A percentile compares a stretch with the other conserved stretches of the same genome.
Conservation (phyloP, 53 echinoderm and acorn worm genomes). For the Crossaster papposus region DNA sequence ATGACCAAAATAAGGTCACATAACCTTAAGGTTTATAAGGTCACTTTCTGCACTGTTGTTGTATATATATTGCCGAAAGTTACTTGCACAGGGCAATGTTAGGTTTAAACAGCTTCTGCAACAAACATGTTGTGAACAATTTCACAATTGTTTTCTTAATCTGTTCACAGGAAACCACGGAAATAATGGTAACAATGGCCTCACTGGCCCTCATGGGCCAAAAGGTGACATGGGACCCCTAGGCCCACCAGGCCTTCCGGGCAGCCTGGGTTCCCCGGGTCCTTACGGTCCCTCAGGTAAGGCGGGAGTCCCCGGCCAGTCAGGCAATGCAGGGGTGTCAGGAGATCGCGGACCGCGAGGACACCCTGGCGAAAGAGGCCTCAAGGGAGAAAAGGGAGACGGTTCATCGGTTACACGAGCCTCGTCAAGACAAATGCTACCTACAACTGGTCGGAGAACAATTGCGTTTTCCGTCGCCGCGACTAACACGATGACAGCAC, state of each 20-base stretch:
- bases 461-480: conserved; percentile 89
- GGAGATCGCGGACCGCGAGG: conserved; percentile 52
- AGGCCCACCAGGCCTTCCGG: conserved; percentile 65
- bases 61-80: too few species aligned
- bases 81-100: background rate
- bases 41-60: too few species aligned
- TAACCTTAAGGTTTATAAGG: too few species aligned
- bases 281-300: conserved; percentile 53
- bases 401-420: background rate
- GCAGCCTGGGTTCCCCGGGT: conserved; percentile 33
- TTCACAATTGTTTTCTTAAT: background rate
- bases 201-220: conserved; percentile 67
- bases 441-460: conserved; percentile 60
- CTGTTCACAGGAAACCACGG: conserved; percentile 80
- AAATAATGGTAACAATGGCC: conserved; percentile 85
- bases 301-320: conserved; percentile 28
- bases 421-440: conserved; percentile 25
- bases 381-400: conserved; percentile 46
- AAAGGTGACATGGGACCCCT: conserved; percentile 71
- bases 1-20: too few species aligned
- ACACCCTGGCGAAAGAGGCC: conserved; percentile 28
- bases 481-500: conserved; percentile 83
- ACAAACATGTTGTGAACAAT: background rate
- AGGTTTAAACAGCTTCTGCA: background rate
- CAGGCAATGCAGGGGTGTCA: background rate